A percentile compares a stretch with the other conserved stretches of the same genome.
These are phyloP conservation scores for Eurystomus glaucurus DNA, from an alignment of 2,797 vertebrate species.

Conservation along the genomic window DNA sequence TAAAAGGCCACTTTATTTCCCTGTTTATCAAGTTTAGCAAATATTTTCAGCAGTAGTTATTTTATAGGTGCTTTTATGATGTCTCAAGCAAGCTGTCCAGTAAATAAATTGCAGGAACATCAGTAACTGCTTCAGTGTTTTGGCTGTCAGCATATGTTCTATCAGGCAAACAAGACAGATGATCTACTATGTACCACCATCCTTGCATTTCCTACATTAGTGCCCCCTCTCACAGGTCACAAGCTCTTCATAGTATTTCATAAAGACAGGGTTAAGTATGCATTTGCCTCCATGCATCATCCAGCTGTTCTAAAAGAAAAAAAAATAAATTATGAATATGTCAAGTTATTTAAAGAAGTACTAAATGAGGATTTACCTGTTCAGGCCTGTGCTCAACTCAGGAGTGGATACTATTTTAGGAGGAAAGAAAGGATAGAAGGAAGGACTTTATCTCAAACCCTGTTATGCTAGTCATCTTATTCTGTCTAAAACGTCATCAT, in stretches of 20 bases:
- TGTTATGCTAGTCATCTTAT: background rate
- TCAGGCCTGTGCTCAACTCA: rapidly evolving
- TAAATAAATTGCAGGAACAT: background rate
- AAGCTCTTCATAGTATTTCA: background rate
- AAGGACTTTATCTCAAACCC: background rate
- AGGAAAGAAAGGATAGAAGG: background rate
- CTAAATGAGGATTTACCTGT: background rate
- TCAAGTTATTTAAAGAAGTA: background rate
- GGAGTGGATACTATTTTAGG: background rate
- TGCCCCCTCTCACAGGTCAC: background rate
- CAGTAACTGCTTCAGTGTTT: background rate
- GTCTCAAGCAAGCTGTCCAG: background rate
- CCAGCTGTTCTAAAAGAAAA: background rate
- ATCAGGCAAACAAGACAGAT: background rate
- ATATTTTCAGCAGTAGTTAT: background rate
- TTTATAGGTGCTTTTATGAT: background rate
- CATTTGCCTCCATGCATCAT: background rate
- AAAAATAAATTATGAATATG: background rate
- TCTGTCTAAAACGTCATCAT: background rate
- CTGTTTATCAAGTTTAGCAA: background rate
- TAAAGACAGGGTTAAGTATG: background rate
- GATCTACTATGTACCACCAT: background rate
- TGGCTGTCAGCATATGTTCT: background rate
- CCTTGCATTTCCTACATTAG: background rate
- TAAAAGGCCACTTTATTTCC: background rate